Percentiles rank a stretch among this genome's conserved stretches.
Conservation (phyloP, 2,888 invertebrate species). For the Elysia crispata region DNA sequence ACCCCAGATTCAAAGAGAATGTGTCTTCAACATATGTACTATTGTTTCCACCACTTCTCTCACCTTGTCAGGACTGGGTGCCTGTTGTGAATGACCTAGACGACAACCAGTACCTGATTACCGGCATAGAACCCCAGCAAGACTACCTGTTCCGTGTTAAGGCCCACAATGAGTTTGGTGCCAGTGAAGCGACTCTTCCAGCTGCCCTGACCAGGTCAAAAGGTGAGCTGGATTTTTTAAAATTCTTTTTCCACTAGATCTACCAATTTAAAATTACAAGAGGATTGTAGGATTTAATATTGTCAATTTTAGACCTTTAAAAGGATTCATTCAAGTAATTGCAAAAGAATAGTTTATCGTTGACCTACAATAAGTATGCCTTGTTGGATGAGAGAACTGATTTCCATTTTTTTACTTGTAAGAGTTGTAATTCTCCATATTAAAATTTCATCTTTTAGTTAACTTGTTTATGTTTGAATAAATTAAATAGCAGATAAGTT, state of each 20-base stretch:
- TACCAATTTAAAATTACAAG: not conserved
- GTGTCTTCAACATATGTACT: no score
- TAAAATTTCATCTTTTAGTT: no score
- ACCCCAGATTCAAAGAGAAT: no score
- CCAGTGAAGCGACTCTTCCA: conserved; percentile 96
- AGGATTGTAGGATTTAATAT: no score
- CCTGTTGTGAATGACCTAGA: conserved; percentile 57
- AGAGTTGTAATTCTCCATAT: no score
- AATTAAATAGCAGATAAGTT: no score
- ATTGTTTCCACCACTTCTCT: no score
- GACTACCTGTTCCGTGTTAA: conserved; percentile 97
- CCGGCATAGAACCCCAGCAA: conserved; percentile 87
- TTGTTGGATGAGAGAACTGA: no score
- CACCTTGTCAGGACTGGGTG: conserved; percentile 54
- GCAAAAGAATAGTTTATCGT: not conserved
- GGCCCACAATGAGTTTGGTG: conserved; percentile 96
- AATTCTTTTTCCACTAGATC: not conserved
- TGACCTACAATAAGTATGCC: no score
- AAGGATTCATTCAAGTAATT: not conserved
- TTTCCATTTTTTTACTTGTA: no score
- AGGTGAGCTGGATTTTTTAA: conserved; percentile 50
- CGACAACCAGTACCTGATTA: conserved; percentile 62
- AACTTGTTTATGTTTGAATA: no score
- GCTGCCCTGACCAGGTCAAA: conserved; percentile 79
- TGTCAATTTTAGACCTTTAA: not conserved